phyloP scores from a whole-genome alignment of 2,888 invertebrate genomes.

The Archips crataeganus region DNA sequence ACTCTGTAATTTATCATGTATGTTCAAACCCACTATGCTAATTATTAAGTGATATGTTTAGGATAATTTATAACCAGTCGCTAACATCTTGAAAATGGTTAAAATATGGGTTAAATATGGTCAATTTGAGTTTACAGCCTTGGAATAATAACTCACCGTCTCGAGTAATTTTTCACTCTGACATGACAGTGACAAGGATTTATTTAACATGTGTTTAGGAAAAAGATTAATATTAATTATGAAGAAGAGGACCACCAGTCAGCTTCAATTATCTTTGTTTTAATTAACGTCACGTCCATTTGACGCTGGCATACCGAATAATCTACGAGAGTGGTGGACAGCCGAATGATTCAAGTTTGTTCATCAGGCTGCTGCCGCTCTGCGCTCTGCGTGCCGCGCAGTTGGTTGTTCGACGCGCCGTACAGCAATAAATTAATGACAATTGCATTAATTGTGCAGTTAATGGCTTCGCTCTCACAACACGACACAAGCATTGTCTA shows the following conservation, averaged over 20 bases:
- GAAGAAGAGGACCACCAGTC: constrained; percentile 7
- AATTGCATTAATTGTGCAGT: constrained; percentile 84
- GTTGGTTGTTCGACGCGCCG: constrained; percentile 46
- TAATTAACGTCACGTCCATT: constrained; percentile 11
- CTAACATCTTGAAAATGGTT: neutral
- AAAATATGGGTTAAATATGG: neutral
- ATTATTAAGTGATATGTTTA: neutral
- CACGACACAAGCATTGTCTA: constrained; percentile 1
- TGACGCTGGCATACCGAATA: constrained; percentile 3
- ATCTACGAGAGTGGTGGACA: constrained; percentile 5
- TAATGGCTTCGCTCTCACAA: constrained; percentile 69
- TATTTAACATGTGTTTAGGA: neutral
- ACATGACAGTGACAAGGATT: neutral
- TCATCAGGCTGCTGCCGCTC: neutral
- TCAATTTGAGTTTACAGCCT: neutral
- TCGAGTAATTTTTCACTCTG: neutral
- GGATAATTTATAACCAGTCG: neutral
- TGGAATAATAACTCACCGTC: neutral
- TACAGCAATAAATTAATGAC: constrained; percentile 79
- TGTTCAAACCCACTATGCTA: constrained; percentile 5
- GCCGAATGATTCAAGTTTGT: constrained; percentile 4
- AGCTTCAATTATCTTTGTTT: constrained; percentile 9
- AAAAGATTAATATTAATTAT: neutral
- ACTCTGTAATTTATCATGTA: constrained; percentile 7
- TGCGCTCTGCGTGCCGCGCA: neutral